Conservation (phyloP, 2,888 invertebrate genomes). For the Zaprionus lineosus region DNA sequence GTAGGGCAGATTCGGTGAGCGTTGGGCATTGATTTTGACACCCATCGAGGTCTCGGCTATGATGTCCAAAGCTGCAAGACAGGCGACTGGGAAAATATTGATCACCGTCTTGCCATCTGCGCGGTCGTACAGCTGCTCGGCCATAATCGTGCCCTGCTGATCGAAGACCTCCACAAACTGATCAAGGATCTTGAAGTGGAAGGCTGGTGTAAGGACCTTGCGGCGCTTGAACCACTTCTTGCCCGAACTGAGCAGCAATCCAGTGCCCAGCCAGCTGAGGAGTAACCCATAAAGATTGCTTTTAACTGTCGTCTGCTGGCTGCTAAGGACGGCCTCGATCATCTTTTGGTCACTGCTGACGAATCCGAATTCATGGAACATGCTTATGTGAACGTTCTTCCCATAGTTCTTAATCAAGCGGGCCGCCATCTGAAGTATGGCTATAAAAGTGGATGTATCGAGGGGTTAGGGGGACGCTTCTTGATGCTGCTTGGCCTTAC, state of each 20-base stretch:
- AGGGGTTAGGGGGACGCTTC: too few species aligned
- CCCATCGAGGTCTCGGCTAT: slow-evolving; percentile 83
- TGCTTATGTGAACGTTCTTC: slow-evolving; percentile 18
- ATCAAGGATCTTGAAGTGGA: slow-evolving; percentile 91
- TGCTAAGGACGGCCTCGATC: slow-evolving; percentile 82
- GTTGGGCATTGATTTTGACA: slow-evolving; percentile 83
- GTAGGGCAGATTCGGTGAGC: slow-evolving; percentile 86
- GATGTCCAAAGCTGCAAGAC: slow-evolving; percentile 85
- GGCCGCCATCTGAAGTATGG: slow-evolving; percentile 40
- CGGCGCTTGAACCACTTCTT: slow-evolving; percentile 87
- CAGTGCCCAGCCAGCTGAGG: slow-evolving; percentile 79
- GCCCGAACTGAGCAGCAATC: slow-evolving; percentile 79
- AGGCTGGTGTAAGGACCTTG: slow-evolving; percentile 88
- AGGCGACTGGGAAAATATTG: slow-evolving; percentile 86
- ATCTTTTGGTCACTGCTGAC: slow-evolving; percentile 61
- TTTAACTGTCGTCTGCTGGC: slow-evolving; percentile 77
- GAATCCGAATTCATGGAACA: slow-evolving; percentile 49
- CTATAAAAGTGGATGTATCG: too few species aligned
- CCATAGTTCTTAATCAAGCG: slow-evolving; percentile 44
- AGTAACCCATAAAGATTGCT: slow-evolving; percentile 75
- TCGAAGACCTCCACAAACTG: slow-evolving; percentile 89
- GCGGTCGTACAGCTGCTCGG: slow-evolving; percentile 84
- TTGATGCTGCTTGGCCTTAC: background rate
- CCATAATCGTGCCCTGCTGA: slow-evolving; percentile 85
- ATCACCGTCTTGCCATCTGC: slow-evolving; percentile 79